Evolutionary conservation across 2,888 invertebrate species (phyloP).

Genomic region (Pheosia gnoma): DNA sequence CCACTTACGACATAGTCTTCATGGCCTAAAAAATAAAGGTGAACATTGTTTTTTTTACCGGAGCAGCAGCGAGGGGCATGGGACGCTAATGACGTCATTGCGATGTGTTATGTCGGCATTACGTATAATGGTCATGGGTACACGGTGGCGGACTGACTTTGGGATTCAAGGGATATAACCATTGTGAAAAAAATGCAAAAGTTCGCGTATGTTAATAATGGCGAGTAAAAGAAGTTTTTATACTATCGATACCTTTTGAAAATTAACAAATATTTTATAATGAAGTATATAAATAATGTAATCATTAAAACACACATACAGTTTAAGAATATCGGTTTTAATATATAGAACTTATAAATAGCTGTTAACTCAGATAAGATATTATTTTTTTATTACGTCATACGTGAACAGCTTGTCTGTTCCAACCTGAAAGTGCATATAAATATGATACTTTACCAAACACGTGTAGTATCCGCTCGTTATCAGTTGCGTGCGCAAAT

Average conservation of each 20-base stretch:
- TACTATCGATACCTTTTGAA: no score
- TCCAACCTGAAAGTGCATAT: not conserved
- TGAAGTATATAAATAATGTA: no score
- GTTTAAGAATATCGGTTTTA: no score
- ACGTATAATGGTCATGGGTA: not conserved
- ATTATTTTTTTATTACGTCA: no score
- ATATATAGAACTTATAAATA: no score
- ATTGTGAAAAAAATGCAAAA: not conserved
- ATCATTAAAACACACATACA: no score
- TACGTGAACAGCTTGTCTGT: not conserved
- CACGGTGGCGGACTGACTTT: not conserved
- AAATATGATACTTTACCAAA: not conserved
- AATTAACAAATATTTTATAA: no score
- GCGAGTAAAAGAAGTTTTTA: no score
- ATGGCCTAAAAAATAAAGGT: no score
- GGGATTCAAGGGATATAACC: not conserved
- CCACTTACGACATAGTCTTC: no score
- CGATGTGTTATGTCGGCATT: not conserved
- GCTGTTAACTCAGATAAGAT: no score
- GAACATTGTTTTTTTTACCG: no score
- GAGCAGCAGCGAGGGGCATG: not conserved
- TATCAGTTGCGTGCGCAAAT: constrained; percentile 37
- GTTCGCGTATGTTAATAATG: not conserved
- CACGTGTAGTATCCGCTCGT: not conserved
- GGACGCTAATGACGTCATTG: constrained; percentile 9